These are phyloP conservation scores for Sceloporus undulatus DNA, from an alignment of 2,113 vertebrate genomes.

Conservation along the genomic window DNA sequence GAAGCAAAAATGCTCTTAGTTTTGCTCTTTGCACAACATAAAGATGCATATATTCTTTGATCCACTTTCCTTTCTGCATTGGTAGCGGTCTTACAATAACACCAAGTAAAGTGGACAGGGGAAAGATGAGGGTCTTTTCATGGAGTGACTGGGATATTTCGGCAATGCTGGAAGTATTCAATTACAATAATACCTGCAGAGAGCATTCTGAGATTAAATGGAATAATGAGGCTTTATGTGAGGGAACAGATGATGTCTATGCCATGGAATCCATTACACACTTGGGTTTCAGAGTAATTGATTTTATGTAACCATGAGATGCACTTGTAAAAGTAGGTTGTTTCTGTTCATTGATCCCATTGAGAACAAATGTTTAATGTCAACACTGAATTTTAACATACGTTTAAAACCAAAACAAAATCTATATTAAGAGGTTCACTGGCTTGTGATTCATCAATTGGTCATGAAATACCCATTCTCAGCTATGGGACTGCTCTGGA, in stretches of 20 bases:
- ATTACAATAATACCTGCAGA: conserved; percentile 80
- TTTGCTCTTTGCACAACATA: neutral
- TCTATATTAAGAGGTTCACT: neutral
- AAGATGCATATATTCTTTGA: neutral
- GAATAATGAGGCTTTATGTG: conserved; percentile 57
- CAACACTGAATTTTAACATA: conserved; percentile 47
- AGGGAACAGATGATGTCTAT: conserved; percentile 59
- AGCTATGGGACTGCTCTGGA: neutral
- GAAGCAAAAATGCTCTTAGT: neutral
- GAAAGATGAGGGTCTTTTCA: neutral
- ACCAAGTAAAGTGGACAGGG: neutral
- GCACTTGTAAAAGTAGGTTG: conserved; percentile 61
- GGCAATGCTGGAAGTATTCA: conserved; percentile 44
- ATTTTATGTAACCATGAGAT: conserved; percentile 57
- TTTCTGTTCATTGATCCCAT: conserved; percentile 61
- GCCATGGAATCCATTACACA: conserved; percentile 46
- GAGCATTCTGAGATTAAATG: conserved; percentile 80
- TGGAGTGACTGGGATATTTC: neutral
- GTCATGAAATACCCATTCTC: neutral
- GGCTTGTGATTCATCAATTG: neutral
- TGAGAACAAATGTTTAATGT: conserved; percentile 58
- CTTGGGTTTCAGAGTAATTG: conserved; percentile 59
- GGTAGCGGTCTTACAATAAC: neutral
- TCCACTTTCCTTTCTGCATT: neutral
- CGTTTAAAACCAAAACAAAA: conserved; percentile 42